These are phyloP conservation scores for Pterobdella sp. DNA, from an alignment of 2,888 invertebrate species.

Conservation along the genomic window DNA sequence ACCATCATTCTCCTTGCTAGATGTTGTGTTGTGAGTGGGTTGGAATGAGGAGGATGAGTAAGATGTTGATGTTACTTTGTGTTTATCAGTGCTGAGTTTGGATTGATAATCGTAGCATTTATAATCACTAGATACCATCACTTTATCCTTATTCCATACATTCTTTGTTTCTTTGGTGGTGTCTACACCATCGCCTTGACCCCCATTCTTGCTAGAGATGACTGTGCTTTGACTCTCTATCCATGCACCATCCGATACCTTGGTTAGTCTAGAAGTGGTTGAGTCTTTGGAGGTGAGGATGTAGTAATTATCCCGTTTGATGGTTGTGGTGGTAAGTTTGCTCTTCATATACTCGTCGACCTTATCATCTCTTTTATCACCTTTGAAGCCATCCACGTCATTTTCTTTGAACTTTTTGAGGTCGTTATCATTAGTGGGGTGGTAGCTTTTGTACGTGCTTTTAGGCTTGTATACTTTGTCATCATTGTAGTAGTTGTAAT, in stretches of 20 bases:
- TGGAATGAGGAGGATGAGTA: constrained; percentile 1
- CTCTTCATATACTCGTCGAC: background rate
- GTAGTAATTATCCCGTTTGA: background rate
- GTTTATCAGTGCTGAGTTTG: background rate
- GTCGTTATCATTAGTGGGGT: background rate
- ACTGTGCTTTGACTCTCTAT: background rate
- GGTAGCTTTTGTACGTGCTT: constrained; percentile 1
- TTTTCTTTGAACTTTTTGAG: background rate
- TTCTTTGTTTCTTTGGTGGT: background rate
- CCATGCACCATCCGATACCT: no score
- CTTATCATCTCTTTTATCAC: background rate
- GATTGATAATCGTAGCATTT: background rate
- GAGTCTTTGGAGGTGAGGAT: constrained; percentile 10
- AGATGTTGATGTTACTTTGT: background rate
- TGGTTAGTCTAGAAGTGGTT: background rate
- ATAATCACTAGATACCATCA: background rate
- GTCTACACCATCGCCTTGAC: constrained; percentile 1
- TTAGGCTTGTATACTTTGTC: no score
- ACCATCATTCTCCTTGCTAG: background rate
- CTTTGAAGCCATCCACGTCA: background rate
- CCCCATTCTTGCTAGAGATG: background rate
- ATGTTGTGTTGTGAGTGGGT: background rate
- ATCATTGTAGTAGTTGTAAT: constrained; percentile 5
- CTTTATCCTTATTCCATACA: background rate
- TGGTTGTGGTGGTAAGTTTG: background rate